A percentile compares a stretch with the other conserved stretches of the same genome.
phyloP scores from a whole-genome alignment of 2,113 vertebrate species.

The Hyperopisus bebe region DNA sequence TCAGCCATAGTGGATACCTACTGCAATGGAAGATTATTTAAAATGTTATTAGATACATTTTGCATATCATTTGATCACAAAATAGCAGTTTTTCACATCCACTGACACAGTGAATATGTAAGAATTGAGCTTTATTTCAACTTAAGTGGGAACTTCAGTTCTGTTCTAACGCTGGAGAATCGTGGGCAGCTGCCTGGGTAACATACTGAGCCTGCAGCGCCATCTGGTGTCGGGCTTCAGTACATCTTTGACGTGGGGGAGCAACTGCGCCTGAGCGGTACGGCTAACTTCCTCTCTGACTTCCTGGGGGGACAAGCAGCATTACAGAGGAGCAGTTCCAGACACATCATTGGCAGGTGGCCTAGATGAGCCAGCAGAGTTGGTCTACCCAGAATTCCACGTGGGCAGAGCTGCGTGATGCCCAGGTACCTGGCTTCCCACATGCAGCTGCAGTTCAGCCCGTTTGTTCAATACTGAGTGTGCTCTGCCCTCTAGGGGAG shows the following conservation, averaged over 20 bases:
- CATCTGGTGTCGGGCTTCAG: background rate
- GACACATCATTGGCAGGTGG: slow-evolving; percentile 81
- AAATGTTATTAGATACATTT: background rate
- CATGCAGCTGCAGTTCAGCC: background rate
- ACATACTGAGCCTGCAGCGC: background rate
- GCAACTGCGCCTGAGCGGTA: background rate
- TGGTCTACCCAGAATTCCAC: slow-evolving; percentile 75
- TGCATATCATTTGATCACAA: background rate
- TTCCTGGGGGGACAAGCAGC: slow-evolving; percentile 59
- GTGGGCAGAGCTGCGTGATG: slow-evolving; percentile 63
- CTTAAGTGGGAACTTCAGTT: background rate
- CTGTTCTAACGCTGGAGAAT: background rate
- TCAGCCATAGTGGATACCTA: background rate
- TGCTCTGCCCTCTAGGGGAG: background rate
- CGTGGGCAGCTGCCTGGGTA: background rate
- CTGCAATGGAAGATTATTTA: background rate
- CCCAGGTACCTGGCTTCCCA: slow-evolving; percentile 57
- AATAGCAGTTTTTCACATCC: background rate
- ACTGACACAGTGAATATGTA: background rate
- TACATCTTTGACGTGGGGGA: background rate
- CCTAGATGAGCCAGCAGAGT: slow-evolving; percentile 79
- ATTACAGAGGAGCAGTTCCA: slow-evolving; percentile 88
- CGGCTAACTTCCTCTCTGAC: background rate
- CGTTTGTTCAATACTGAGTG: background rate
- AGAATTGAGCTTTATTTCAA: background rate